A percentile compares a stretch with the other conserved stretches of the same genome.
These are phyloP conservation scores for Caenorhabditis parvicauda DNA, from an alignment of 2,888 invertebrate genomes.

Conservation along the genomic window DNA sequence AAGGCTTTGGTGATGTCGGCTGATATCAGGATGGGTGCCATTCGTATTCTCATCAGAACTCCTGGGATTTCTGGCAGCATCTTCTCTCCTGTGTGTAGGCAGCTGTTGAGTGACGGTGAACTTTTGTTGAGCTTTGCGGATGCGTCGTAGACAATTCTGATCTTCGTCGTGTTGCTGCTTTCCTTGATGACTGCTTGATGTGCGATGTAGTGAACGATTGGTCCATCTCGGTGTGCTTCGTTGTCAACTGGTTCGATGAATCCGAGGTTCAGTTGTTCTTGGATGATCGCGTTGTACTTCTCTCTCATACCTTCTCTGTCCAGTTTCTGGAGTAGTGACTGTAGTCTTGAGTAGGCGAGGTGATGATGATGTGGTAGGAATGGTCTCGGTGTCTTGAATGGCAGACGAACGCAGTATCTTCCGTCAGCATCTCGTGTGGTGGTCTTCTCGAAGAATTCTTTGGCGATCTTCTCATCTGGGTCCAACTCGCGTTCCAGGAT, in stretches of 20 bases:
- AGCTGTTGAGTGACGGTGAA: constrained; percentile 25
- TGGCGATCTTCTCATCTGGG: constrained; percentile 9
- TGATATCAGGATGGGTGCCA: constrained; percentile 7
- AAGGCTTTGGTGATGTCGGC: constrained; percentile 47
- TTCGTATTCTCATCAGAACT: constrained; percentile 27
- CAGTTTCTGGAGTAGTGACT: background rate
- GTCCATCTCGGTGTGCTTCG: background rate
- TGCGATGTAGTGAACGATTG: constrained; percentile 20
- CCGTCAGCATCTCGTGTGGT: constrained; percentile 9
- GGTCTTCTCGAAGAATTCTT: constrained; percentile 5
- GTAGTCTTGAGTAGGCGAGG: constrained; percentile 4
- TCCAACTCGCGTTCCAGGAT: constrained; percentile 4
- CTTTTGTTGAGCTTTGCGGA: constrained; percentile 10
- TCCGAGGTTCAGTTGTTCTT: constrained; percentile 10
- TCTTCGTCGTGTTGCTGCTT: constrained; percentile 20
- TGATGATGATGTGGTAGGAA: constrained; percentile 4
- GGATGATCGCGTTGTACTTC: constrained; percentile 10
- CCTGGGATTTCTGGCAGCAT: constrained; percentile 22
- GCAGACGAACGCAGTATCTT: constrained; percentile 5
- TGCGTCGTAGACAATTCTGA: constrained; percentile 41
- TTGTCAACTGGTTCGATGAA: constrained; percentile 28
- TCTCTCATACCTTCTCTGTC: background rate
- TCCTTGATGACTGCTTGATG: constrained; percentile 34
- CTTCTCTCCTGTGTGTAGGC: constrained; percentile 23
- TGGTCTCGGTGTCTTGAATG: background rate